These are phyloP conservation scores for Malurus cyaneus DNA, from an alignment of 2,113 vertebrate species.

Conservation along the genomic window DNA sequence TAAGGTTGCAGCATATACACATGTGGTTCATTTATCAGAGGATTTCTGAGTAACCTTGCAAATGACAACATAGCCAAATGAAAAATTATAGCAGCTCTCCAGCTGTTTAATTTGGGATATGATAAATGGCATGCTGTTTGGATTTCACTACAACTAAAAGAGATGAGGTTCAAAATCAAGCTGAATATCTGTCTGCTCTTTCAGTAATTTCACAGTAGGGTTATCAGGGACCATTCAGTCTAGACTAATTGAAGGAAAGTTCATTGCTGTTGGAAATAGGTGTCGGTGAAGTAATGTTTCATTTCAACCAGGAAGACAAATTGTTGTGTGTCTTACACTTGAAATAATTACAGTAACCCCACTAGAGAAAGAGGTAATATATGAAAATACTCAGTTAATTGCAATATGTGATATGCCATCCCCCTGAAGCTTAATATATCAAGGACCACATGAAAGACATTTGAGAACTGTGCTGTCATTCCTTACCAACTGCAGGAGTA, in stretches of 20 bases:
- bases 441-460: background rate
- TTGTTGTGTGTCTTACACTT: background rate
- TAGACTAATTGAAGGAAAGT: slow-evolving; percentile 19
- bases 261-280: background rate
- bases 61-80: slow-evolving; percentile 1
- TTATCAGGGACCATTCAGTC: background rate
- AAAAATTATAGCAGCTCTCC: slow-evolving; percentile 44
- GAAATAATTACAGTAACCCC: background rate
- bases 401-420: background rate
- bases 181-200: background rate
- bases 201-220: slow-evolving; percentile 10
- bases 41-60: slow-evolving; percentile 40
- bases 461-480: background rate
- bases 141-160: slow-evolving; percentile 7
- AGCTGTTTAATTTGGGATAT: slow-evolving; percentile 41
- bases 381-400: background rate
- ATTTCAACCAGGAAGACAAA: slow-evolving; percentile 5
- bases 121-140: slow-evolving; percentile 33
- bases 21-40: background rate
- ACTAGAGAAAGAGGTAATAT: background rate
- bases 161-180: background rate
- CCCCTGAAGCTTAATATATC: background rate
- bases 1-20: background rate
- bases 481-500: background rate
- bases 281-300: background rate